Conservation (phyloP, 2,113 vertebrate genomes). For the Calyptomena viridis region DNA sequence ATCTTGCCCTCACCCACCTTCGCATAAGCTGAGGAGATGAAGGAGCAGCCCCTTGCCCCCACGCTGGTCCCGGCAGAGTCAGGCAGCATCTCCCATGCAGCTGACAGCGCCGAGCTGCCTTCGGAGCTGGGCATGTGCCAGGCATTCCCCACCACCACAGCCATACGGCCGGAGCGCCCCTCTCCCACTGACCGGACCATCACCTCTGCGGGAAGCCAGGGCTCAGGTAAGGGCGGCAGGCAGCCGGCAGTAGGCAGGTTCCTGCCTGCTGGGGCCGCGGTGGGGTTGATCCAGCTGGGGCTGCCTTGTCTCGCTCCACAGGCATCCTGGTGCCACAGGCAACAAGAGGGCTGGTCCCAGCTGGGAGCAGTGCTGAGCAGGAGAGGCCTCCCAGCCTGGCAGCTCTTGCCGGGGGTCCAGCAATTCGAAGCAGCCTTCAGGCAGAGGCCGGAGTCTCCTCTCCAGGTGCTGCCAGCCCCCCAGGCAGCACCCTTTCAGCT, state of each 20-base stretch:
- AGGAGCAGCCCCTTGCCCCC: neutral
- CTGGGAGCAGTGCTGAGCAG: neutral
- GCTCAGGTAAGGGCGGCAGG: neutral
- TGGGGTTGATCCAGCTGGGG: neutral
- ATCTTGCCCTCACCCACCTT: neutral
- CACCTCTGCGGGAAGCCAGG: neutral
- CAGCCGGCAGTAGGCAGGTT: neutral
- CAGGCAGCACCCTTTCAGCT: fast-evolving
- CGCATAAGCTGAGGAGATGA: neutral
- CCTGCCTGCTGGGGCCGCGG: neutral
- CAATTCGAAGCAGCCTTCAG: neutral
- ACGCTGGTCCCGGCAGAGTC: neutral
- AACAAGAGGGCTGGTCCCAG: neutral
- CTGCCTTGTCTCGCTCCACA: neutral
- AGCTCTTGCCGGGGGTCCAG: fast-evolving
- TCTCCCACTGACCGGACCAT: neutral
- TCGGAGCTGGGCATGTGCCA: neutral
- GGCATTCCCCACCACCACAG: neutral
- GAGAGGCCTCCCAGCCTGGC: fast-evolving
- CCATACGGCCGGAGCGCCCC: fast-evolving
- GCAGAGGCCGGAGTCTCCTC: neutral
- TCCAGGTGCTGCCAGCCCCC: fast-evolving
- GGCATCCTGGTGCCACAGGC: neutral
- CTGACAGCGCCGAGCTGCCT: neutral
- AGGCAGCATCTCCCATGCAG: fast-evolving